These are phyloP conservation scores for Daboia siamensis DNA, from an alignment of 2,113 vertebrate species.

Conservation along the genomic window DNA sequence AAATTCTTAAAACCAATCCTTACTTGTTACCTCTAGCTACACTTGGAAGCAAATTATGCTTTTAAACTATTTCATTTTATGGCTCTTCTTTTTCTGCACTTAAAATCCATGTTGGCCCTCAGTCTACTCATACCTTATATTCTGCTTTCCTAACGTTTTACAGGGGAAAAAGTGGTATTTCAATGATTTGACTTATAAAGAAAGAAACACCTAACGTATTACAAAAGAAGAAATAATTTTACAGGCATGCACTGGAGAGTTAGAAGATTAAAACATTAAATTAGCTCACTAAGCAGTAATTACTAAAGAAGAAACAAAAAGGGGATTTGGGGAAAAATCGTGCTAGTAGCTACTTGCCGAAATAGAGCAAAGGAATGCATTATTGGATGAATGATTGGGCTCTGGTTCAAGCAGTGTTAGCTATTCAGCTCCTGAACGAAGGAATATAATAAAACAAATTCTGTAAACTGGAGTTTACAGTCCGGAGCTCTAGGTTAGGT, in stretches of 20 bases:
- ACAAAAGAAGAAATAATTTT: background rate
- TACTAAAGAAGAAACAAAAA: constrained; percentile 22
- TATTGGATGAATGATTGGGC: constrained; percentile 22
- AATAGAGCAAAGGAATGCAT: constrained; percentile 15
- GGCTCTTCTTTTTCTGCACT: background rate
- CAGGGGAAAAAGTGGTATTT: constrained; percentile 16
- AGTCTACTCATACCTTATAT: background rate
- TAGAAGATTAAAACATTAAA: background rate
- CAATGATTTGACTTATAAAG: background rate
- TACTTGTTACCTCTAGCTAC: constrained; percentile 43
- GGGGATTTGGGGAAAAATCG: background rate
- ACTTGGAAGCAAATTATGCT: constrained; percentile 32
- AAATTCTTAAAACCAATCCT: background rate
- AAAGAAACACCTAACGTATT: background rate
- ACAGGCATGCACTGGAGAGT: background rate
- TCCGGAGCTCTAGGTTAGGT: background rate
- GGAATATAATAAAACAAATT: background rate
- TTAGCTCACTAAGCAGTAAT: background rate
- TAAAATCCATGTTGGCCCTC: background rate
- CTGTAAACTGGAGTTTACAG: background rate
- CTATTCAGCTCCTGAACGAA: background rate
- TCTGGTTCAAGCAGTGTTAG: background rate
- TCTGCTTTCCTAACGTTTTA: constrained; percentile 1
- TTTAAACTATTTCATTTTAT: constrained; percentile 39
- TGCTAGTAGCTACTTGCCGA: constrained; percentile 6